Conservation (phyloP, 2,113 vertebrate species). For the Montifringilla adamsi region DNA sequence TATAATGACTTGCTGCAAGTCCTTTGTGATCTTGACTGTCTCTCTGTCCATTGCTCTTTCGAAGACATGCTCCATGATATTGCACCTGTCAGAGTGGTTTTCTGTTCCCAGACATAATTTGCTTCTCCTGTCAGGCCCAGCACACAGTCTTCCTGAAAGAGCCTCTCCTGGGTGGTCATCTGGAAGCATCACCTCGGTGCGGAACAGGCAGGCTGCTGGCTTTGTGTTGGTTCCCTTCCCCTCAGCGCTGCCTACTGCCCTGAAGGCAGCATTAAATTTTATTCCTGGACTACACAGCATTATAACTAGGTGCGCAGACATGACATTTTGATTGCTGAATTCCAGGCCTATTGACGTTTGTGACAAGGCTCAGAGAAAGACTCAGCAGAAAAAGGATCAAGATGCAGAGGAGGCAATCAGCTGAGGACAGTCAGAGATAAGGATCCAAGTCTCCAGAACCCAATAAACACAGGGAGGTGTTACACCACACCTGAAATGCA, state of each 20-base stretch:
- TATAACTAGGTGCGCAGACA: background rate
- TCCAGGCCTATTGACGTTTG: background rate
- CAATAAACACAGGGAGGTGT: background rate
- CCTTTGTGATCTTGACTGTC: background rate
- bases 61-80: background rate
- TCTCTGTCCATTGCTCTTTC: background rate
- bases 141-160: background rate
- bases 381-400: background rate
- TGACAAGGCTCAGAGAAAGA: background rate
- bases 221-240: background rate
- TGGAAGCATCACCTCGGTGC: background rate
- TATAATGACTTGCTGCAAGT: background rate
- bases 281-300: background rate
- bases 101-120: conserved; percentile 15
- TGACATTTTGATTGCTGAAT: background rate
- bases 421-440: background rate
- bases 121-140: background rate
- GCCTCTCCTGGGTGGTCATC: background rate
- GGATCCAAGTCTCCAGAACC: background rate
- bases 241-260: background rate
- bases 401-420: background rate
- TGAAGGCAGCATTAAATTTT: background rate
- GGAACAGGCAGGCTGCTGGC: background rate
- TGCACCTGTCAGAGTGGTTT: background rate
- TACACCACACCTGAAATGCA: background rate